These are phyloP conservation scores for Drosophila tsacasi DNA, from an alignment of 1,140 invertebrate species.

Conservation along the genomic window DNA sequence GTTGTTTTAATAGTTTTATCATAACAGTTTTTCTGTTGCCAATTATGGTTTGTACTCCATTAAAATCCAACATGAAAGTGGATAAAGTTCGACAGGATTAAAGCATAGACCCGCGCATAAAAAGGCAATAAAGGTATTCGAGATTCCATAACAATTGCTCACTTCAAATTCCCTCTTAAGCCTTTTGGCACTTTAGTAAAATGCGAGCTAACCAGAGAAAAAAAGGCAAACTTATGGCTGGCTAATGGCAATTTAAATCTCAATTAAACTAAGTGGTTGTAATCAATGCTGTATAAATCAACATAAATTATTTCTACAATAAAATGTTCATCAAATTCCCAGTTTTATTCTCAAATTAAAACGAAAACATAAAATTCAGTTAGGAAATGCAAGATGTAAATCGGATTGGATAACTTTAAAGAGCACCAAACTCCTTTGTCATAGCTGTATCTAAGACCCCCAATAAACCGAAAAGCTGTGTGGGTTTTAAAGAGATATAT, in stretches of 20 bases:
- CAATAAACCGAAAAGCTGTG: slow-evolving; percentile 36
- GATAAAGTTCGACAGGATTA: slow-evolving; percentile 5
- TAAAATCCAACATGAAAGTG: slow-evolving; percentile 23
- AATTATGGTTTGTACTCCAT: slow-evolving; percentile 51
- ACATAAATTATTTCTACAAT: not conserved
- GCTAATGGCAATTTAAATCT: not conserved
- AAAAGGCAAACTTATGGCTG: not conserved
- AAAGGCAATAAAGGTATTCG: not conserved
- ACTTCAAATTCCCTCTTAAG: not conserved
- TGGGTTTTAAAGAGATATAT: slow-evolving; percentile 46
- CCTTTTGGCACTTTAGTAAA: not conserved
- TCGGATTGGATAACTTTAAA: not conserved
- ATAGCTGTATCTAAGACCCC: slow-evolving; percentile 14
- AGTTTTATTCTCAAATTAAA: not conserved
- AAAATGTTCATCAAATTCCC: not conserved
- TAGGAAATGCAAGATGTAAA: not conserved
- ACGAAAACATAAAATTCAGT: not conserved
- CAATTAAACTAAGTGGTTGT: not conserved
- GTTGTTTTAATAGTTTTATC: slow-evolving; percentile 84
- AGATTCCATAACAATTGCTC: not conserved
- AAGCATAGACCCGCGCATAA: not conserved
- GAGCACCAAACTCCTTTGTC: not conserved
- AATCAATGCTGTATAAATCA: not conserved
- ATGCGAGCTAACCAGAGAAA: not conserved
- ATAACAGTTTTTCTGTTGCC: slow-evolving; percentile 71